Percentiles rank a stretch among this genome's conserved stretches.
Conservation (phyloP, 2,797 vertebrate genomes). For the Enteromius trimaculatus region DNA sequence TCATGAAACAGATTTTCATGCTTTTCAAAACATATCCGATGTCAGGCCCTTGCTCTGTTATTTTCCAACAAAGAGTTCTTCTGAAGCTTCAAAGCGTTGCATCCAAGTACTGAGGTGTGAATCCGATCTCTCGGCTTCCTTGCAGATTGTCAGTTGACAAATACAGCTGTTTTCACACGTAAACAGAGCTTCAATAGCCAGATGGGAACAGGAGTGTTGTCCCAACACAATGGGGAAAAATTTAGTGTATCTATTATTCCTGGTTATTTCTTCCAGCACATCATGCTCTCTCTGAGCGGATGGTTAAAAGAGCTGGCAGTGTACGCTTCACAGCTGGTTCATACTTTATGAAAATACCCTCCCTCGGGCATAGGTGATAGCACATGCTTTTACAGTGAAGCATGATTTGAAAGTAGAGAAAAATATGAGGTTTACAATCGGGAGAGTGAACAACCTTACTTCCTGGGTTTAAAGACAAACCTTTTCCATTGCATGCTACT, state of each 20-base stretch:
- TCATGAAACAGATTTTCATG: neutral
- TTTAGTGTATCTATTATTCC: neutral
- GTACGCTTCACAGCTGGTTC: constrained; percentile 30
- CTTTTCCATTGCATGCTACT: neutral
- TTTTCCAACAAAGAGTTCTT: constrained; percentile 52
- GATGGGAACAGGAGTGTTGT: constrained; percentile 23
- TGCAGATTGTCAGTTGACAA: constrained; percentile 46
- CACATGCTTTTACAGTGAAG: constrained; percentile 45
- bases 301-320: neutral
- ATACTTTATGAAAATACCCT: constrained; percentile 43
- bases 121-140: constrained; percentile 16
- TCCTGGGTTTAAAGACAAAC: constrained; percentile 6
- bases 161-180: constrained; percentile 64
- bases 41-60: constrained; percentile 38
- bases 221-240: constrained; percentile 38
- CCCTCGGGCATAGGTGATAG: constrained; percentile 33
- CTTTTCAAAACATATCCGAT: constrained; percentile 27
- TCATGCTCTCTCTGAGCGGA: neutral
- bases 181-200: constrained; percentile 51
- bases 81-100: constrained; percentile 65
- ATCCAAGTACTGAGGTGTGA: constrained; percentile 57
- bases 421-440: constrained; percentile 3
- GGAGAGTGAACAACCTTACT: neutral
- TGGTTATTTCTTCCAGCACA: neutral
- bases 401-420: constrained; percentile 23